These are phyloP conservation scores for Rhynchomys soricoides DNA, from an alignment of 2,113 vertebrate species.

Conservation along the genomic window DNA sequence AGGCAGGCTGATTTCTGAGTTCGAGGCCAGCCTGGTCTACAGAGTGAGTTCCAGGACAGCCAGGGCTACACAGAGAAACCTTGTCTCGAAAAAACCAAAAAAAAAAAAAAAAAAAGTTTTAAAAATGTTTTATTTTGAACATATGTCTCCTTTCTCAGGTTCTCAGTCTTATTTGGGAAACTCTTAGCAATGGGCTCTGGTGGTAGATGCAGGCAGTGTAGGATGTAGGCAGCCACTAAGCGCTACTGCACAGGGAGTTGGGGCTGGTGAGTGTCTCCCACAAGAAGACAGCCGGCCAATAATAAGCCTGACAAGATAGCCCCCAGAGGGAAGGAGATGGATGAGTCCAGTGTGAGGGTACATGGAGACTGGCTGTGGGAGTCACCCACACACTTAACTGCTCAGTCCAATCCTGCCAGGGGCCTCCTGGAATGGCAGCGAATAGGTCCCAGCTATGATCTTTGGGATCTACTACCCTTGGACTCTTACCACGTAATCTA, in stretches of 20 bases:
- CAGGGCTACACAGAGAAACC: no score
- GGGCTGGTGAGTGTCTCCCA: neutral
- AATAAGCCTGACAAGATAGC: neutral
- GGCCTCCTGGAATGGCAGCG: neutral
- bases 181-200: neutral
- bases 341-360: neutral
- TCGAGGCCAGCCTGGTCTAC: no score
- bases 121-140: conserved; percentile 46
- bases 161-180: conserved; percentile 22
- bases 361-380: accelerated
- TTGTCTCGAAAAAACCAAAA: no score
- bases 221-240: accelerated
- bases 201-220: neutral
- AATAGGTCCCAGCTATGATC: neutral
- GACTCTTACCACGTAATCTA: neutral
- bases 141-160: conserved; percentile 29
- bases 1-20: no score
- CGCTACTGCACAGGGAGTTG: neutral
- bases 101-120: no score
- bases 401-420: neutral
- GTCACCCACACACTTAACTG: accelerated
- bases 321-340: neutral
- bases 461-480: neutral
- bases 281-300: neutral
- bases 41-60: no score